These are phyloP conservation scores for Notiomystis cincta DNA, from an alignment of 2,113 vertebrate species.

Conservation along the genomic window DNA sequence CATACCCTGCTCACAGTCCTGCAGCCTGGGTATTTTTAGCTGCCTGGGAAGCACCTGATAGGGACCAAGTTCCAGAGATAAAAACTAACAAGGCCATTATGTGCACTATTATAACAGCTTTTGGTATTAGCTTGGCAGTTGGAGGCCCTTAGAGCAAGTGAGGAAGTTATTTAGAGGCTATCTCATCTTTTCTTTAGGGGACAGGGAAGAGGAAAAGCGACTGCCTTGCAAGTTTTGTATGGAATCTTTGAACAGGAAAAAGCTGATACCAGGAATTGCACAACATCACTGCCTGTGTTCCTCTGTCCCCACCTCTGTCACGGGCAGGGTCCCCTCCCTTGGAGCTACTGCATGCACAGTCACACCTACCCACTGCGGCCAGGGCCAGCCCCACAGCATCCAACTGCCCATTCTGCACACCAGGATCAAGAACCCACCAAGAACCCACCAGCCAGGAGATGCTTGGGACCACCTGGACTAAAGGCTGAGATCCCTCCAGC, in stretches of 20 bases:
- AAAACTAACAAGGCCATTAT: neutral
- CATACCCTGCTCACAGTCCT: rapidly evolving
- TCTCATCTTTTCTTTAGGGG: neutral
- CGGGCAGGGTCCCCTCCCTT: rapidly evolving
- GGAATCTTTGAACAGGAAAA: neutral
- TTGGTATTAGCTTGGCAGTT: neutral
- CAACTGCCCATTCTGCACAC: too few relatives aligned
- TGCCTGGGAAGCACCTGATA: neutral
- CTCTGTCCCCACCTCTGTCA: rapidly evolving
- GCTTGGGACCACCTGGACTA: too few relatives aligned
- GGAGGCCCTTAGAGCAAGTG: neutral
- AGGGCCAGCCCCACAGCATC: neutral
- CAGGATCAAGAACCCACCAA: neutral
- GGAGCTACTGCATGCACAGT: neutral
- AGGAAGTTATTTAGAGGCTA: neutral
- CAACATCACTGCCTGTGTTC: neutral
- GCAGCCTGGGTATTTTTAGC: neutral
- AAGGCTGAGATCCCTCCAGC: neutral
- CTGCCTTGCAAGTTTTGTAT: neutral
- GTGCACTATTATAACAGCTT: neutral
- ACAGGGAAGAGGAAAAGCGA: rapidly evolving
- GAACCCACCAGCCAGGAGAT: neutral
- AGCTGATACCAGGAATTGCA: neutral
- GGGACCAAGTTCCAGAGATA: neutral
- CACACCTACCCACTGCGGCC: rapidly evolving